These are phyloP conservation scores for Dryas iulia DNA, from an alignment of 1,140 invertebrate genomes.

Conservation along the genomic window DNA sequence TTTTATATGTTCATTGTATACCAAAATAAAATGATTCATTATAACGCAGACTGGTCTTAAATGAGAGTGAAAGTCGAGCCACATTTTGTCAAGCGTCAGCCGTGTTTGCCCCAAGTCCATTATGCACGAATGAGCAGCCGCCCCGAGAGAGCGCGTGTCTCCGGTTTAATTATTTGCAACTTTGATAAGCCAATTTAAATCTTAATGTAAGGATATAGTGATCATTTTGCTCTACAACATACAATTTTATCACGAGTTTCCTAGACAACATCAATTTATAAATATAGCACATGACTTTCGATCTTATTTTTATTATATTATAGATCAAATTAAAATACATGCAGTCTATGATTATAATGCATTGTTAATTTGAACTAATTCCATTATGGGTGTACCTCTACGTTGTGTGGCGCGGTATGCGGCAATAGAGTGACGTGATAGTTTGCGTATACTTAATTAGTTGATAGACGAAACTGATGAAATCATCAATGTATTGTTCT, in stretches of 20 bases:
- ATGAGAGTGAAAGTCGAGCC: slow-evolving; percentile 74
- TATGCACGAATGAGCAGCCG: slow-evolving; percentile 79
- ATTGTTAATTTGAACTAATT: slow-evolving; percentile 49
- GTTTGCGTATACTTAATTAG: slow-evolving; percentile 63
- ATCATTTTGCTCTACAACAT: slow-evolving; percentile 34
- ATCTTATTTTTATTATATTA: slow-evolving; percentile 25
- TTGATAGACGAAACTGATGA: slow-evolving; percentile 48
- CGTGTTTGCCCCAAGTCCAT: slow-evolving; percentile 72
- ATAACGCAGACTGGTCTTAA: slow-evolving; percentile 37
- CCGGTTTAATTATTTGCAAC: slow-evolving; percentile 65
- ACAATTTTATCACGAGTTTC: slow-evolving; percentile 39
- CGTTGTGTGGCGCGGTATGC: slow-evolving; percentile 53
- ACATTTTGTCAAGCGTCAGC: slow-evolving; percentile 76
- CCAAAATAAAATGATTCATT: slow-evolving; percentile 6
- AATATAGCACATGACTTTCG: slow-evolving; percentile 29
- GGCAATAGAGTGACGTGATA: slow-evolving; percentile 58
- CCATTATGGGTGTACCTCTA: slow-evolving; percentile 74
- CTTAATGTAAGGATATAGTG: slow-evolving; percentile 24
- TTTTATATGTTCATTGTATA: neutral
- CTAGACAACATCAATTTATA: slow-evolving; percentile 44
- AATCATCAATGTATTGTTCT: slow-evolving; percentile 36
- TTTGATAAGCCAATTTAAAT: slow-evolving; percentile 34
- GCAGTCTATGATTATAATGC: slow-evolving; percentile 28
- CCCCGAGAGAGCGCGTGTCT: slow-evolving; percentile 76
- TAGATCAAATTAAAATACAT: slow-evolving; percentile 30